Conservation (phyloP, 2,113 vertebrate genomes). For the Symphodus melops region DNA sequence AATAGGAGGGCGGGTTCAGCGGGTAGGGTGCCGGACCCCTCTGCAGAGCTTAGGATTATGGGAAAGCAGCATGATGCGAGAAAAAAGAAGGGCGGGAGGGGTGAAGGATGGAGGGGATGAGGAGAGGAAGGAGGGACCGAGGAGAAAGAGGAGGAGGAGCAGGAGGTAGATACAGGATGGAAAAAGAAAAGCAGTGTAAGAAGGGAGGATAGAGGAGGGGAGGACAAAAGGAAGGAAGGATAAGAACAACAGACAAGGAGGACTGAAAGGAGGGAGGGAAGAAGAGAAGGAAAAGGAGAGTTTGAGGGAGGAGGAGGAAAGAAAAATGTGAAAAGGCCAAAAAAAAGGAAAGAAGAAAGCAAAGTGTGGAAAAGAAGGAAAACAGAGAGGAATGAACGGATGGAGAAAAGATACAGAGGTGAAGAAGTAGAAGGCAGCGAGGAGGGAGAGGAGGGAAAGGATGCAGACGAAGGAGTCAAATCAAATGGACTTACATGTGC, state of each 20-base stretch:
- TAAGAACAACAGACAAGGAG: neutral
- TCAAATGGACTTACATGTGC: conserved; percentile 56
- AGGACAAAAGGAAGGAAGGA: neutral
- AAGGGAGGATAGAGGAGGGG: no score
- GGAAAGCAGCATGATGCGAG: conserved; percentile 39
- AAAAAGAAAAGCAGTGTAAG: neutral
- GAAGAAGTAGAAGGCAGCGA: neutral
- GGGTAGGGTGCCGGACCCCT: conserved; percentile 27
- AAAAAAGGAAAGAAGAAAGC: neutral
- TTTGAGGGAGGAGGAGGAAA: neutral
- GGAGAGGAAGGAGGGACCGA: neutral
- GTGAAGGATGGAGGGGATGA: neutral
- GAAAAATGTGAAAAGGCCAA: neutral
- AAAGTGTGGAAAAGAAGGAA: neutral
- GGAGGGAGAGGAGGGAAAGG: neutral
- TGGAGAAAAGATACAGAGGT: neutral
- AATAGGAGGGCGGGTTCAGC: conserved; percentile 38
- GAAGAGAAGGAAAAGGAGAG: neutral
- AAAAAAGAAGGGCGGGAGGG: conserved; percentile 6
- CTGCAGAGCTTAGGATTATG: conserved; percentile 54
- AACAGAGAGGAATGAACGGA: neutral
- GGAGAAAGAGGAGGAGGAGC: neutral
- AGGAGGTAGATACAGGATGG: neutral
- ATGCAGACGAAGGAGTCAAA: neutral
- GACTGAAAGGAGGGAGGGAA: neutral